Evolutionary conservation across 2,113 vertebrate species (phyloP).

Genomic region (Phocoena phocoena): DNA sequence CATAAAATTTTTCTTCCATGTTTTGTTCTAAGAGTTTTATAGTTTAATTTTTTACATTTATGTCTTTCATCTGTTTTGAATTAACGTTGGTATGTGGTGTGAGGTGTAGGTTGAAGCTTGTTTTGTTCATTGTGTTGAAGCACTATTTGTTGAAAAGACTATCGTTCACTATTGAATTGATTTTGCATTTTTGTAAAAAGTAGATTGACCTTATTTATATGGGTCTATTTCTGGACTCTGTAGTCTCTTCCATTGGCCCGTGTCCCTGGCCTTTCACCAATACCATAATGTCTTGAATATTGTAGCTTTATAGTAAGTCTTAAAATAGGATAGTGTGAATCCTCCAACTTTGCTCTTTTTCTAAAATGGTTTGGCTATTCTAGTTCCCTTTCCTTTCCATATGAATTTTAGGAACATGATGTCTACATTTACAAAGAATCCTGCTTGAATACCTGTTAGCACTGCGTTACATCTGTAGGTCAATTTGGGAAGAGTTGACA

Average conservation of each 20-base stretch:
- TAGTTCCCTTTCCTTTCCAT: background rate
- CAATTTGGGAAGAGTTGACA: background rate
- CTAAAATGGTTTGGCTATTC: background rate
- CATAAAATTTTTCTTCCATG: background rate
- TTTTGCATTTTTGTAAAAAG: background rate
- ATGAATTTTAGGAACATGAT: background rate
- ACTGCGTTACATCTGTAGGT: background rate
- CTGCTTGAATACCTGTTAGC: background rate
- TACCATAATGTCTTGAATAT: background rate
- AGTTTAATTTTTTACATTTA: background rate
- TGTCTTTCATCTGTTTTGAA: background rate
- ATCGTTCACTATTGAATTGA: background rate
- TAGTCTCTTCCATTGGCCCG: background rate
- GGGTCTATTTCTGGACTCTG: background rate
- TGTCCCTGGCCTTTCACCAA: background rate
- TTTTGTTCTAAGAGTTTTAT: background rate
- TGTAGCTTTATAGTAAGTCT: background rate
- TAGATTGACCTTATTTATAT: background rate
- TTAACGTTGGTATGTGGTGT: background rate
- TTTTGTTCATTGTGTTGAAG: background rate
- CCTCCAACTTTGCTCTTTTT: background rate
- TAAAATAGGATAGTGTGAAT: background rate
- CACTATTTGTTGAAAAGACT: background rate
- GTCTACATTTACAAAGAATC: slow-evolving; percentile 3
- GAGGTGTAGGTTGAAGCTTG: background rate